Evolutionary conservation across 2,888 invertebrate species (phyloP), one percentile per base, ranked within the genome.

Genomic region (Rosalia funebris): DNA sequence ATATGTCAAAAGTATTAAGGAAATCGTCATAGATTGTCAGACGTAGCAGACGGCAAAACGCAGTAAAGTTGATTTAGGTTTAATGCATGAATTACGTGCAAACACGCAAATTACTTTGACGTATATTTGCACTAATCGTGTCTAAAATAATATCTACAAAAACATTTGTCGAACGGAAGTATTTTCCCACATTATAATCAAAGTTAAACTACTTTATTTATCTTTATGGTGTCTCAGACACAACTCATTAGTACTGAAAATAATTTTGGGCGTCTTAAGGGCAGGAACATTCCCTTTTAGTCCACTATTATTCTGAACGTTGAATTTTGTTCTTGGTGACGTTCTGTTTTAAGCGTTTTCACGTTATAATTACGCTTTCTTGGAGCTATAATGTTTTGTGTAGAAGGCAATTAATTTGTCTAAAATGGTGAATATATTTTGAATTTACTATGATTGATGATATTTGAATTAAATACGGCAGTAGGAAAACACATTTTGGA

Each of bases 41-140:
- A 25, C 25, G 3, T 3, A 3, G 25, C 7, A 5, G 25, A 25
- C 7, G 4, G 36, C 36, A 36, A 48, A 50, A 20, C 14, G 37
- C 37, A 39, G 19, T 39, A 39, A 25, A 50, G 37, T 36, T 50
- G 37, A 50, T 50, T 50, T 39, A 39, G 34, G 14, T 17, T 37
- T 50, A 50, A 50, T 50, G 50, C 12, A 37, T 12, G 37, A 50
- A 50, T 50, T 50, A 50, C 50, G 50, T 50, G 50, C 50, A 39
- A n/a, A n/a, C 20, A 50, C 37, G 50, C 50, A 50, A 50, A 50
- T 50, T 20, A 37, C 50, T 39, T 39, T 15, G 25, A 25, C 25
- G 20, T 50, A 50, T 50, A 63, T 65, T 58, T 63, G 60, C 65
- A 58, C 62, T 65, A 65, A 65, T 65, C 62, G 62, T 58, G 62